Base-by-base conservation (phyloP, 2,888 invertebrate species). In the Neocrepidodera transversa region DNA sequence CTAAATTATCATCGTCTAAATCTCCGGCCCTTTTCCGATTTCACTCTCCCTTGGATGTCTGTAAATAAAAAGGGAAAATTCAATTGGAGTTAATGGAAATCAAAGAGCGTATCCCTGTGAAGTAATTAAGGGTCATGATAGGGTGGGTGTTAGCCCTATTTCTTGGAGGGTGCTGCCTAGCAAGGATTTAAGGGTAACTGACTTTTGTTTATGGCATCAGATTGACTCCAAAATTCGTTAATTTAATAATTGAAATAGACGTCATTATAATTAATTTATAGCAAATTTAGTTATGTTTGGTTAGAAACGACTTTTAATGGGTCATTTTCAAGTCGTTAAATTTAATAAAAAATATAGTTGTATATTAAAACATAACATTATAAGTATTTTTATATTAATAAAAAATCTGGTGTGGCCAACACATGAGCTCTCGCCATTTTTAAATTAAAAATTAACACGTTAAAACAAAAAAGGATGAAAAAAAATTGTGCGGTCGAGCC, bases 1-100 rank as follows among this genome's bases (percentile, higher is more conserved):
- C 13, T n/a, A 32, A 13, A 79, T 91, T 89, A 78, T 91, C 89
- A 58, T 88, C 88, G 69, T 88, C 88, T 62, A 85, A 77, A 67
- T 88, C 88, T 74, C 89, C 89, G 62, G 71, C 75, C 60, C 85
- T 82, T n/a, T 76, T 88, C 85, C 67, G 84, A 81, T 76, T 85
- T 85, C 66, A 84, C 83, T 68, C 83, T 80, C 63, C 80, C 80
- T 68, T 80, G 80, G 45, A 80, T 79, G 69, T 80, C 80, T 80
- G 76, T n/a, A 71, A 71, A 50, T 11, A 60, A 63, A 32, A 45
- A 57, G 60, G 56, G 51, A 11, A 48, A 57, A 61, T 60, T 60
- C 45, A 63, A 63, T 58, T 56, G 53, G 56, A 60, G 62, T 62
- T 71, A 71, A 72, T 71, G 68, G 71, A 71, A 70, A 68, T 68